Evolutionary conservation across 35 echinoderm and acorn worm species (phyloP).

Genomic region (Anneissia japonica): DNA sequence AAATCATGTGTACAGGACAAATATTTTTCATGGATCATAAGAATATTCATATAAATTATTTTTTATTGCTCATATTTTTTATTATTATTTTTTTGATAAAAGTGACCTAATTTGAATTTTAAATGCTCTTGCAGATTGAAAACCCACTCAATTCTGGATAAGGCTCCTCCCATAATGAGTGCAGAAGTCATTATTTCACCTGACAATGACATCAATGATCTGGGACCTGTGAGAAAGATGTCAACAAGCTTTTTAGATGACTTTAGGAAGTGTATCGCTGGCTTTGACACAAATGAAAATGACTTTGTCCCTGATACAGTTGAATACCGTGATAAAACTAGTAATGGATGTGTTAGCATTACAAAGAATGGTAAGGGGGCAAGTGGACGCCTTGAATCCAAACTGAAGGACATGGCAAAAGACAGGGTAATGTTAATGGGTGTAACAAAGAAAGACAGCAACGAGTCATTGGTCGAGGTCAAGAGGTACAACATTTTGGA

Average conservation of each 20-base stretch:
- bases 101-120: too few species aligned
- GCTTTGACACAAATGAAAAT: conserved; percentile 42
- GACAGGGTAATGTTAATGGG: background rate
- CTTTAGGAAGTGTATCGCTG: conserved; percentile 88
- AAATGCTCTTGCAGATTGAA: background rate
- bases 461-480: conserved; percentile 9
- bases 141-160: background rate
- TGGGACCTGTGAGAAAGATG: conserved; percentile 8
- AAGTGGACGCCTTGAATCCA: background rate
- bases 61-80: too few species aligned
- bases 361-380: background rate
- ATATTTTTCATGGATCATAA: too few species aligned
- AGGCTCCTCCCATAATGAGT: background rate
- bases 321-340: background rate
- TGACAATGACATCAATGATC: background rate
- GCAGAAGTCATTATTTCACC: background rate
- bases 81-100: too few species aligned
- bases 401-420: background rate
- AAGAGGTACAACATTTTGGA: conserved; percentile 5
- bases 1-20: background rate
- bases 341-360: background rate
- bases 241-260: conserved; percentile 78
- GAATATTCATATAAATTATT: too few species aligned
- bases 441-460: background rate
- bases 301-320: background rate